These are phyloP conservation scores for Anolis apletophallus DNA, from an alignment of 2,797 vertebrate genomes.

Conservation along the genomic window DNA sequence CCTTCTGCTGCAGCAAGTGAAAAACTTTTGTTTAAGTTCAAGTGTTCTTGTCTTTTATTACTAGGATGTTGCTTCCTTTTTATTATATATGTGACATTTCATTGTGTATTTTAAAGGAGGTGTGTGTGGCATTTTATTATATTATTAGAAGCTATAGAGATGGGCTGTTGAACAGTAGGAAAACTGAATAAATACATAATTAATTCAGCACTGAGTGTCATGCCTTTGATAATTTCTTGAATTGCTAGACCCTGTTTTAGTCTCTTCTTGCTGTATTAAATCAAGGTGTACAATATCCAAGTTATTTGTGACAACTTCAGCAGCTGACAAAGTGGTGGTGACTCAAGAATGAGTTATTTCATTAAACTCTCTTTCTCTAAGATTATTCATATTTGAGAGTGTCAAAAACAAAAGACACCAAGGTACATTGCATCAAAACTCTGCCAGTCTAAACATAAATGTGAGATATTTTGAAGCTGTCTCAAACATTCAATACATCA, in stretches of 20 bases:
- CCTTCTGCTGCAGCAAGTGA: background rate
- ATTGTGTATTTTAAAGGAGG: background rate
- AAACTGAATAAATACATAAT: background rate
- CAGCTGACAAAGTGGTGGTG: background rate
- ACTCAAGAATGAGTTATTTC: no score
- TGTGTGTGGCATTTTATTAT: background rate
- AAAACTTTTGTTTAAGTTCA: background rate
- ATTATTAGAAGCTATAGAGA: background rate
- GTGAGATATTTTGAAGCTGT: no score
- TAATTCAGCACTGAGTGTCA: background rate
- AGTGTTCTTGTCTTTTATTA: background rate
- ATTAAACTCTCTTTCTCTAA: no score
- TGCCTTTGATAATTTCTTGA: background rate
- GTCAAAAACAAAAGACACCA: no score
- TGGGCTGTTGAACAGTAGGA: background rate
- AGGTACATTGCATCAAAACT: no score
- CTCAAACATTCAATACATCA: no score
- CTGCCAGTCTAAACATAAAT: no score
- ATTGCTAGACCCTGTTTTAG: background rate
- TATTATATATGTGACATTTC: background rate
- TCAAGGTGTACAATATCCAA: background rate
- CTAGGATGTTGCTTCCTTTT: background rate
- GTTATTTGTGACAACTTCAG: background rate
- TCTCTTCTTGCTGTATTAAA: background rate
- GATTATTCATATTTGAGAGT: no score